Base-by-base conservation (phyloP, 1,140 invertebrate genomes). In the Hestina assimilis region DNA sequence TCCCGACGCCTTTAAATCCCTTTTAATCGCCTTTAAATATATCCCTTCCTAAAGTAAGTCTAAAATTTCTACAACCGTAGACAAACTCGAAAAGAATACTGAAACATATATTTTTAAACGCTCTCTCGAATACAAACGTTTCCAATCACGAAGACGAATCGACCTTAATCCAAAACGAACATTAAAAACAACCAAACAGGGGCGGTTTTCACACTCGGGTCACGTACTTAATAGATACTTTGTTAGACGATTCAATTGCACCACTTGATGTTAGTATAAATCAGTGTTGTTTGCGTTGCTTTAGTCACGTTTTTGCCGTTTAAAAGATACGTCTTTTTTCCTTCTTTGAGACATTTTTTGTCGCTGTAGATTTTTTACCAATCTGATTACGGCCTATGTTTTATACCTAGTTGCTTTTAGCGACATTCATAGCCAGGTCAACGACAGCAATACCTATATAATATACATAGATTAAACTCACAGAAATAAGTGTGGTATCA, bases 161-260 rank as follows among this genome's bases (percentile, higher is more conserved):
- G 45, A 45, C 23, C 47, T 50, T 57, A 57, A 57, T 57, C 26
- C 45, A 42, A 9, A 23, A 57, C 43, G 45, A 12, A 48, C 51
- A 33, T 54, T 54, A 54, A 45, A 54, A 41, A 52, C 56, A 58
- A 51, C 26, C 11, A 31, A 26, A 31, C 21, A 40, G 43, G 14
- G 29, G 24, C 20, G 24, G 35, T 55, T 42, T 21, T 17, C 31
- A 51, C 35, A 59, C 42, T 15, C 59, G 29, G n/a, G 46, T 48
- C 59, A 62, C 59, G 59, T 62, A 43, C 24, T 43, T 62, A 56
- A 62, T 62, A 55, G 59, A 51, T 62, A 51, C 59, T 62, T 62
- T 51, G 59, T 35, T 43, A 62, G 53, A 62, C 59, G 59, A 56
- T 62, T 62, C 59, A 62, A 62, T 62, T 62, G 52, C 28, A 53